phyloP scores from a whole-genome alignment of 2,888 invertebrate genomes.

The Scaptomyza flava region DNA sequence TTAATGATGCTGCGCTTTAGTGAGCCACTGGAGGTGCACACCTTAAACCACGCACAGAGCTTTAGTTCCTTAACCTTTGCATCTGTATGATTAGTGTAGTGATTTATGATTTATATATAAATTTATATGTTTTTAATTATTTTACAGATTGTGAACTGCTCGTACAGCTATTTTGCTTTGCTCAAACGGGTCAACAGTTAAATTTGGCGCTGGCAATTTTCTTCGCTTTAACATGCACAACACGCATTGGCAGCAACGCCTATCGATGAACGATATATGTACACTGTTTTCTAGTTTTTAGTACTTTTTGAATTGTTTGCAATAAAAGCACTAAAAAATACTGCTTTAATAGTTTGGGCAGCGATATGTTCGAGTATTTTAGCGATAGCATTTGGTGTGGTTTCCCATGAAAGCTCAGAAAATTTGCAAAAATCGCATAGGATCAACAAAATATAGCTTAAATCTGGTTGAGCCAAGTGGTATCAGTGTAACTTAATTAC shows the following conservation, averaged over 20 bases:
- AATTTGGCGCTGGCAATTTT: neutral
- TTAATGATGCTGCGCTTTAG: constrained; percentile 37
- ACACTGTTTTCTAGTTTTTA: neutral
- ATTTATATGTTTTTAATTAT: neutral
- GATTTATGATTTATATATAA: neutral
- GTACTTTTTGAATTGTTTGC: neutral
- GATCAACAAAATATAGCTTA: no score
- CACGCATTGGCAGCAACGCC: neutral
- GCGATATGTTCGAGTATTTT: constrained; percentile 2
- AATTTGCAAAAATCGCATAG: no score
- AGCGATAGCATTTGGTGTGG: neutral
- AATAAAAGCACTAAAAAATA: constrained; percentile 3
- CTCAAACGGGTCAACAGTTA: constrained; percentile 70
- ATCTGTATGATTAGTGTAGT: constrained; percentile 59
- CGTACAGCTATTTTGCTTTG: constrained; percentile 78
- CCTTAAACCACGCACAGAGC: constrained; percentile 69
- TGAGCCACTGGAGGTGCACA: constrained; percentile 53
- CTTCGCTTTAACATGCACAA: neutral
- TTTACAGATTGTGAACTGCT: constrained; percentile 77
- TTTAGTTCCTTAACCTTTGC: constrained; percentile 75
- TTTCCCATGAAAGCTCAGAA: no score
- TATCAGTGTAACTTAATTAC: no score
- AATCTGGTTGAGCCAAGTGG: no score
- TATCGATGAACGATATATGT: neutral
- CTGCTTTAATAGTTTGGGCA: neutral